Evolutionary conservation across 2,113 vertebrate genomes (phyloP).

Genomic region (Erpornis zantholeuca): DNA sequence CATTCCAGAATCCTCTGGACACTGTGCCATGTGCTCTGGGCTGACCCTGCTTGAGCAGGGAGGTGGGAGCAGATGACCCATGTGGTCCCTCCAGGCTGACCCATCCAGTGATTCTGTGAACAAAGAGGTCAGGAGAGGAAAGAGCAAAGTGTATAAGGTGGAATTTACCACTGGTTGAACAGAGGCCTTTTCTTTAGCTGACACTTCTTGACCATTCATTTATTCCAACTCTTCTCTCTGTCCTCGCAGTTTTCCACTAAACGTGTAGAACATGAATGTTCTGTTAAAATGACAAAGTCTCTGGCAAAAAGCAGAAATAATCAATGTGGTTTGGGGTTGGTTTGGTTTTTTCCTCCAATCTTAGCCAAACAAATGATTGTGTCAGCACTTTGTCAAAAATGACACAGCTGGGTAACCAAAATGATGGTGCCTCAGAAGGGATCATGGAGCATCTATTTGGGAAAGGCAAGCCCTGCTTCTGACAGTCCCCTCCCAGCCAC

Average conservation of each 20-base stretch:
- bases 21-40: background rate
- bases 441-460: fast-evolving
- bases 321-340: background rate
- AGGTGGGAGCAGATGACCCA: background rate
- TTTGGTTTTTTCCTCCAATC: background rate
- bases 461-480: background rate
- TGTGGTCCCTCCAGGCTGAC: background rate
- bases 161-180: background rate
- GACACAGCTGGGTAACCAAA: background rate
- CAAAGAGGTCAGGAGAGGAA: background rate
- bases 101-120: background rate
- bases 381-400: background rate
- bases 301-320: background rate
- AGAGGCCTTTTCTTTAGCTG: background rate
- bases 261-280: background rate
- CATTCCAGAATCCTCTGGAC: background rate
- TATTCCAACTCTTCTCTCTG: background rate
- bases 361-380: background rate
- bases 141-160: background rate
- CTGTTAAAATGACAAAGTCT: background rate
- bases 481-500: background rate
- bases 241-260: background rate
- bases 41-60: background rate
- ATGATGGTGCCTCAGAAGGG: background rate
- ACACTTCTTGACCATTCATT: background rate